phyloP scores from a whole-genome alignment of 2,888 invertebrate species.

The Nebria salina region DNA sequence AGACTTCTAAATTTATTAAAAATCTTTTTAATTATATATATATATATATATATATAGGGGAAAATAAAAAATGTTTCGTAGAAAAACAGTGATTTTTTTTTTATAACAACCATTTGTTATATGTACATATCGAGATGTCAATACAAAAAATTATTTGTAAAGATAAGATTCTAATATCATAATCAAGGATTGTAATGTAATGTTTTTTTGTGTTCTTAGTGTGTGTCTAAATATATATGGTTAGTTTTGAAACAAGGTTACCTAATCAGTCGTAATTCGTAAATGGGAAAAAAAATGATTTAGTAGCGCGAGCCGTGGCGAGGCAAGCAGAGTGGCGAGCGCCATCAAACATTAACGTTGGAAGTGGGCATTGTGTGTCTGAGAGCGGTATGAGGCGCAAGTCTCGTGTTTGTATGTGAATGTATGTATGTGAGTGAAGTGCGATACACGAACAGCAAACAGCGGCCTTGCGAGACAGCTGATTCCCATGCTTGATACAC shows the following conservation, averaged over 20 bases:
- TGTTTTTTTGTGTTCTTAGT: not conserved
- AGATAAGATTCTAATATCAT: no score
- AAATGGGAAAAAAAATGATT: slow-evolving; percentile 19
- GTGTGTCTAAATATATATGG: not conserved
- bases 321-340: slow-evolving; percentile 9
- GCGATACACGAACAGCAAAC: not conserved
- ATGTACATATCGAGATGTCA: no score
- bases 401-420: slow-evolving; percentile 10
- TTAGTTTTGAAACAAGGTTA: slow-evolving; percentile 18
- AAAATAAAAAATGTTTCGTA: no score
- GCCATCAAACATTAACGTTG: slow-evolving; percentile 22
- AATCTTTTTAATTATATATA: no score
- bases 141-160: no score
- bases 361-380: slow-evolving; percentile 28
- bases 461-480: slow-evolving; percentile 29
- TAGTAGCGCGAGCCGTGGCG: not conserved
- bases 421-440: slow-evolving; percentile 3
- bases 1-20: no score
- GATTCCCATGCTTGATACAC: slow-evolving; percentile 32
- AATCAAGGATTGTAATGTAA: not conserved
- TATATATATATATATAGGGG: no score
- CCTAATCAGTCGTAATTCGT: slow-evolving; percentile 10
- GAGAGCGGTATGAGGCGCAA: slow-evolving; percentile 22
- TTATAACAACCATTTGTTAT: no score
- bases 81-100: no score